Conservation (phyloP, 2,888 invertebrate genomes). For the Globia sparganii region DNA sequence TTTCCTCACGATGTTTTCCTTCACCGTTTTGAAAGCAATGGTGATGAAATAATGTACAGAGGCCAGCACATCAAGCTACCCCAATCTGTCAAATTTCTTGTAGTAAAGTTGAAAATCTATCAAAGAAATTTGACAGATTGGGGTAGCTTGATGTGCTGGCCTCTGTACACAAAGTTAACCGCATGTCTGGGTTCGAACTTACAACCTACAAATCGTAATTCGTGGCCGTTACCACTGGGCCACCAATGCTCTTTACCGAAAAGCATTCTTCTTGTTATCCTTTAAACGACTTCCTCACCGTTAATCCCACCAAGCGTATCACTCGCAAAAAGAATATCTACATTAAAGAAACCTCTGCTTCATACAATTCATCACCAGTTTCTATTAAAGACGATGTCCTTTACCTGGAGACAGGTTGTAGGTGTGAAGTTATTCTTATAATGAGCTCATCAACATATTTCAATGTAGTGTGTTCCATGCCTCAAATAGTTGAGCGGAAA, state of each 20-base stretch:
- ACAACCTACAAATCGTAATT: background rate
- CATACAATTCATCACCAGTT: slow-evolving; percentile 36
- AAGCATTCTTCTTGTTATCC: background rate
- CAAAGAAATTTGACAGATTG: too few species aligned
- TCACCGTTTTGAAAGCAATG: background rate
- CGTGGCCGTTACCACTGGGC: background rate
- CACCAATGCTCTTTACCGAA: background rate
- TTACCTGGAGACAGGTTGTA: slow-evolving; percentile 36
- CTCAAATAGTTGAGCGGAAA: slow-evolving; percentile 43
- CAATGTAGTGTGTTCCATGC: slow-evolving; percentile 43
- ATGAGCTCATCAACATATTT: slow-evolving; percentile 66
- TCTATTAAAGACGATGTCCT: slow-evolving; percentile 46
- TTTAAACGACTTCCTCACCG: background rate
- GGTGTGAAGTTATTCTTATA: slow-evolving; percentile 63
- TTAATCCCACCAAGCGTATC: background rate
- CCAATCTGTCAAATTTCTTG: too few species aligned
- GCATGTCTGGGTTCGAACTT: background rate
- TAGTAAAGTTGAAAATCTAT: too few species aligned
- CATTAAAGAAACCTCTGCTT: slow-evolving; percentile 26
- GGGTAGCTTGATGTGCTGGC: too few species aligned
- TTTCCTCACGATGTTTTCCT: background rate
- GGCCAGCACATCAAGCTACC: too few species aligned
- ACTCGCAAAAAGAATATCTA: slow-evolving; percentile 15
- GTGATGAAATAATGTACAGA: background rate
- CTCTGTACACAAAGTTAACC: background rate